Evolutionary conservation across 2,113 vertebrate genomes (phyloP).

Genomic region (Chitala chitala): DNA sequence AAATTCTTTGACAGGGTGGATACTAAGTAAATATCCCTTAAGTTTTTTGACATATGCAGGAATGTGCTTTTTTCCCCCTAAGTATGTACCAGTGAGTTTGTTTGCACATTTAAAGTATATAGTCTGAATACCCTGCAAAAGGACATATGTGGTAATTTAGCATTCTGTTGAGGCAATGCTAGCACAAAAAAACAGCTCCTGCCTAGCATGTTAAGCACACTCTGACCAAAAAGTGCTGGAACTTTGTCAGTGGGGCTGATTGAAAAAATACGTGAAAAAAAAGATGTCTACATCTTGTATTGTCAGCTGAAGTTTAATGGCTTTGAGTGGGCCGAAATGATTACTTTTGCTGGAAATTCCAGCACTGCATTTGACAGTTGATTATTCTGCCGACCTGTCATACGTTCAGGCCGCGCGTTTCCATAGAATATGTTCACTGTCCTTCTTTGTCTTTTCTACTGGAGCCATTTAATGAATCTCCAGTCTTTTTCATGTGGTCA

Average conservation of each 20-base stretch:
- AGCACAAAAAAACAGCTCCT: conserved; percentile 25
- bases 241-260: conserved; percentile 7
- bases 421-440: background rate
- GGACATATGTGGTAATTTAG: conserved; percentile 21
- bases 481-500: conserved; percentile 14
- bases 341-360: conserved; percentile 22
- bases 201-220: conserved; percentile 20
- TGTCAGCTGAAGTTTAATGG: conserved; percentile 28
- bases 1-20: conserved; percentile 18
- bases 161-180: conserved; percentile 22
- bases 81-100: conserved; percentile 19
- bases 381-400: conserved; percentile 25
- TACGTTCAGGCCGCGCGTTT: background rate
- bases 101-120: conserved; percentile 26
- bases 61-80: conserved; percentile 22
- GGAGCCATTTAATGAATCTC: conserved; percentile 24
- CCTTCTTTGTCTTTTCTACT: conserved; percentile 6
- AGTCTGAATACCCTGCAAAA: conserved; percentile 22
- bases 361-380: conserved; percentile 1
- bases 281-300: background rate
- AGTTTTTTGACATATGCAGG: conserved; percentile 21
- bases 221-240: conserved; percentile 15
- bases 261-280: no score
- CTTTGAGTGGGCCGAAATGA: conserved; percentile 24
- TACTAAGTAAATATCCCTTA: conserved; percentile 21